phyloP scores from a whole-genome alignment of 2,797 vertebrate genomes.

The Fistularia commersonii region DNA sequence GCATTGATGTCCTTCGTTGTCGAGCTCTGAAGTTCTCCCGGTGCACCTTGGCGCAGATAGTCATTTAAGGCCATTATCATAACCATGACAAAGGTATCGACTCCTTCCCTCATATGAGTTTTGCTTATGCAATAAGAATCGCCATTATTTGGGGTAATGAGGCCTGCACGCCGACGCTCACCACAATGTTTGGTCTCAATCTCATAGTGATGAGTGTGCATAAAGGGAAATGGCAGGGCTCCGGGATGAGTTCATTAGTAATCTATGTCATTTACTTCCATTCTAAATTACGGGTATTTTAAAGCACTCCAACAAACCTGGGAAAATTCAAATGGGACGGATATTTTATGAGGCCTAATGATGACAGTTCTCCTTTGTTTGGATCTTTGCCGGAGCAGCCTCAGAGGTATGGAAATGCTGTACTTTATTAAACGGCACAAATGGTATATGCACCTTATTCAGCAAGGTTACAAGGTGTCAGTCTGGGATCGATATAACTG shows the following conservation, averaged over 20 bases:
- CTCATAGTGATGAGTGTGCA: slow-evolving; percentile 65
- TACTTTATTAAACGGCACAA: slow-evolving; percentile 22
- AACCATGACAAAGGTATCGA: slow-evolving; percentile 69
- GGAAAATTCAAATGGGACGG: slow-evolving; percentile 1
- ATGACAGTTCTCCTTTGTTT: too few relatives aligned
- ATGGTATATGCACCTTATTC: slow-evolving; percentile 21
- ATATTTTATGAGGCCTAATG: slow-evolving; percentile 17
- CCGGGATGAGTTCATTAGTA: slow-evolving; percentile 40
- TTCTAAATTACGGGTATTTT: slow-evolving; percentile 17
- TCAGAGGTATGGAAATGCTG: slow-evolving; percentile 17
- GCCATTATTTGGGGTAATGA: slow-evolving; percentile 73
- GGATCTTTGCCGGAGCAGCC: too few relatives aligned
- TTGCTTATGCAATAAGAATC: slow-evolving; percentile 70
- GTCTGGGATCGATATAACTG: slow-evolving; percentile 37
- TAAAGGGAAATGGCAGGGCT: slow-evolving; percentile 45
- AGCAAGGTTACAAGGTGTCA: slow-evolving; percentile 41
- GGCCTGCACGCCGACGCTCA: slow-evolving; percentile 59
- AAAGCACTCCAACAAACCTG: slow-evolving; percentile 7
- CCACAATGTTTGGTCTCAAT: slow-evolving; percentile 61
- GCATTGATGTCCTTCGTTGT: slow-evolving; percentile 67
- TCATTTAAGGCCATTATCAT: slow-evolving; percentile 62
- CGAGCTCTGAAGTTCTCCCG: slow-evolving; percentile 48
- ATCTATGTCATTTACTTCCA: slow-evolving; percentile 36
- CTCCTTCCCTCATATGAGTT: slow-evolving; percentile 64
- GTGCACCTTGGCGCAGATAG: slow-evolving; percentile 50